Evolutionary conservation across 2,113 vertebrate species (phyloP), one percentile per base, ranked within the genome.

Genomic region (Oryzias woworae): DNA sequence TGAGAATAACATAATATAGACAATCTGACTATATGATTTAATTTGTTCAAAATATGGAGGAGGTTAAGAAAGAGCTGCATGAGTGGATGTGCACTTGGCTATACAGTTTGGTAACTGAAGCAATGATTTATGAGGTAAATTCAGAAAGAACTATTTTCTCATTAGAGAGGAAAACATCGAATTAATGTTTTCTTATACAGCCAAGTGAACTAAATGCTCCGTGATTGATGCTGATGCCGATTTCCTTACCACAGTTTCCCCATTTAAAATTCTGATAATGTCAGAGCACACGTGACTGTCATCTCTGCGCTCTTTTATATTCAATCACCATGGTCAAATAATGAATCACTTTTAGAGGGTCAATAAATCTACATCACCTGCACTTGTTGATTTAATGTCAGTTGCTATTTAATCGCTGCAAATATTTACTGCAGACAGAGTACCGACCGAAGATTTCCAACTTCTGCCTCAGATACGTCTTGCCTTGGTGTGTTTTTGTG

Each of bases 151-250:
- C 71, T 68, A 64, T 88, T 85, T 85, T 81, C 75, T 86, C 84
- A 84, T 90, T 85, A 90, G 68, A 71, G 56, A 76, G 58, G 57
- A 83, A 83, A 87, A 83, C 77, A 77, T 66, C 31, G 71, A 84
- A 77, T 48, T 83, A 62, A 67, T 78, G 70, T 81, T 71, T 69
- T 82, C 63, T 75, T 66, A 73, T 60, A 66, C 71, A 75, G 76
- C 71, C 73, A 57, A 54, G 72, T 72, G 79, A 82, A 80, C 76
- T 80, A 83, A 85, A 82, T 62, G 79, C 66, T 58, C 43, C 1
- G 8, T 87, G 89, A 89, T 86, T 87, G 82, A 90, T 90, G 81
- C 62, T 5, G 62, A 79, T 26, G 65, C 72, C 80, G 73, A 82
- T 85, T 76, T 59, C 70, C 69, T 79, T 66, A 58, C 54, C 42